Evolutionary conservation across 2,113 vertebrate genomes (phyloP), one percentile per base, ranked within the genome.

Genomic region (Eretmochelys imbricata): DNA sequence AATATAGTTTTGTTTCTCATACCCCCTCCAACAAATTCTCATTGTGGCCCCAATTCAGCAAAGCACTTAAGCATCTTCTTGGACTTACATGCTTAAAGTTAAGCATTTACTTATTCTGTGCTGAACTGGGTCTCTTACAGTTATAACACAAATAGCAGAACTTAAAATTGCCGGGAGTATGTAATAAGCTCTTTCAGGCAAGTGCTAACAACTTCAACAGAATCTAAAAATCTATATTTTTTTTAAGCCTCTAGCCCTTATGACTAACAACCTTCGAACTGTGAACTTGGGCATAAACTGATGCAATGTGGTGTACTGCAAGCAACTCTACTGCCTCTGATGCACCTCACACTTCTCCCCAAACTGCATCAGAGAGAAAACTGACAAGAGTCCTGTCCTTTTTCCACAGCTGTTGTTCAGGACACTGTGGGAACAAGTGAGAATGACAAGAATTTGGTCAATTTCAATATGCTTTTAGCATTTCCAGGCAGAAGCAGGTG

Each of bases 341-440:
- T 82, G 94, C 93, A 89, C 93, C 89, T 96, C 91, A n/a, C 84
- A 86, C 84, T 94, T 95, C 93, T 93, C 90, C 82, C 42, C 94
- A 96, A 91, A 93, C 89, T 90, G 93, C 85, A 91, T 95, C 93
- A 96, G 95, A 95, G 5, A 78, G 91, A 91, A 95, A 95, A 93
- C 94, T 91, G 93, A 93, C 87, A 14, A 19, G 16, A 65, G 14
- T 65, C 31, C 13, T 35, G 29, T 35, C 62, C 62, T 65, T 97
- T 95, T 96, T 96, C 89, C 89, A 94, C 93, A 97, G 96, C 95
- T 96, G 94, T 95, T 97, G 1, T 95, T 92, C 93, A 11, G 11
- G 95, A 96, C 96, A 95, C 93, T 92, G 88, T 5, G 85, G 89
- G 87, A 96, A 96, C 96, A 91, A 42, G 89, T 91, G 91, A 87